phyloP scores from a whole-genome alignment of 37 sponge, comb jelly and placozoan genomes.

The Aplysina aerophoba region DNA sequence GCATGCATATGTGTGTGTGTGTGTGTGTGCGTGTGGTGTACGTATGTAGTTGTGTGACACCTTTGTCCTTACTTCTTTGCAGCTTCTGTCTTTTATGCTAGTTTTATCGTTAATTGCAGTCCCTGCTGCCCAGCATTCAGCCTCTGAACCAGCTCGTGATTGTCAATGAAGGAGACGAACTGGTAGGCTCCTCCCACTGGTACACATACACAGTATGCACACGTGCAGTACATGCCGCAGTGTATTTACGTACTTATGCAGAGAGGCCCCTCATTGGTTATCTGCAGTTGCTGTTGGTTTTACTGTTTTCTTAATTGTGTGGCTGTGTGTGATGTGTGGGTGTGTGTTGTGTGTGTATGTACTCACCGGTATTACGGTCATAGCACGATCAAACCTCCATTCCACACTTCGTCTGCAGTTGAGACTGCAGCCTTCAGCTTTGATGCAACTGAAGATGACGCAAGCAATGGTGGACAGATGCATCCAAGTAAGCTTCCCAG shows the following conservation, averaged over 20 bases:
- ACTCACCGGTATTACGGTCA: neutral
- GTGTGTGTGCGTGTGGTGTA: slow-evolving; percentile 2
- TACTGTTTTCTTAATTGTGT: neutral
- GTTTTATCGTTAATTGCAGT: slow-evolving; percentile 40
- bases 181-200: slow-evolving; percentile 41
- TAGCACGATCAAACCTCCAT: too few species aligned
- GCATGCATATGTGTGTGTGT: slow-evolving; percentile 25
- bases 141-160: slow-evolving; percentile 43
- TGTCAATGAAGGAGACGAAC: slow-evolving; percentile 69
- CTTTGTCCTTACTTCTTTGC: too few species aligned
- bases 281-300: too few species aligned
- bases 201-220: neutral
- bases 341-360: too few species aligned
- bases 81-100: too few species aligned
- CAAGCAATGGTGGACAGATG: slow-evolving; percentile 71
- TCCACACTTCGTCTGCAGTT: too few species aligned
- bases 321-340: neutral
- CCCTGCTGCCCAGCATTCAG: slow-evolving; percentile 46
- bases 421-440: slow-evolving; percentile 56
- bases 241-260: too few species aligned
- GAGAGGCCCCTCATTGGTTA: too few species aligned
- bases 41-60: too few species aligned
- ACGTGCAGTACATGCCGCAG: neutral
- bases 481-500: slow-evolving; percentile 12
- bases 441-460: slow-evolving; percentile 22